Evolutionary conservation across 2,113 vertebrate genomes (phyloP), one percentile per base, ranked within the genome.

Genomic region (Etheostoma spectabile): DNA sequence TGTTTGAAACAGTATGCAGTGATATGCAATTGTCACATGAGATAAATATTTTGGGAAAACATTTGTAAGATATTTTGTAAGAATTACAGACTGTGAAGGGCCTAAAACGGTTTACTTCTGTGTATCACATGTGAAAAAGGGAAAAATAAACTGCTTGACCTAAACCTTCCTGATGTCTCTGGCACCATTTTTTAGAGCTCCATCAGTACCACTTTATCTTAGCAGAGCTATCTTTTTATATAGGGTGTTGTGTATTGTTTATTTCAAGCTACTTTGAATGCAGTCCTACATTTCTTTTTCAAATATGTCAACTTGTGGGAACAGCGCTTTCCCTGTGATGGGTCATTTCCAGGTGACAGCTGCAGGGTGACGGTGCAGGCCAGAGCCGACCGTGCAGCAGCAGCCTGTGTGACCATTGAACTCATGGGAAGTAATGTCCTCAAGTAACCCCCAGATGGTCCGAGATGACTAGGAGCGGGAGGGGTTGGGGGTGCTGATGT

Each of bases 361-460:
- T 95, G 93, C 89, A 86, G 86, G 87, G 87, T 81, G 88, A 82
- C 10, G 18, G 55, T 67, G 55, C 67, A 18, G 80, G 53, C 82
- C 77, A 62, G 79, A 84, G 77, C 88, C 7, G 64, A 59, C 79
- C 68, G 48, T 55, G 80, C 75, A 83, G 84, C 88, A 63, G 82
- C 86, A 82, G 70, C 75, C 82, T 45, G 21, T 64, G 72, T 65
- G 69, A 83, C 79, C 85, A 22, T 49, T 89, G 86, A 90, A 88
- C 87, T 53, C 59, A 88, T 73, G 65, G 93, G 92, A 86, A 88
- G 83, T 91, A 90, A 90, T 91, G 95, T 93, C 95, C 96, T 94
- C 24, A 75, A 95, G 95, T 96, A 96, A 97, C 95, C 95, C 79
- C 56, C 70, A 84, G 90, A 92, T 82, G 82, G 87, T 83, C 83